Evolutionary conservation across 2,797 vertebrate genomes (phyloP), one percentile per base, ranked within the genome.

Genomic region (Sebastes hubbsi): DNA sequence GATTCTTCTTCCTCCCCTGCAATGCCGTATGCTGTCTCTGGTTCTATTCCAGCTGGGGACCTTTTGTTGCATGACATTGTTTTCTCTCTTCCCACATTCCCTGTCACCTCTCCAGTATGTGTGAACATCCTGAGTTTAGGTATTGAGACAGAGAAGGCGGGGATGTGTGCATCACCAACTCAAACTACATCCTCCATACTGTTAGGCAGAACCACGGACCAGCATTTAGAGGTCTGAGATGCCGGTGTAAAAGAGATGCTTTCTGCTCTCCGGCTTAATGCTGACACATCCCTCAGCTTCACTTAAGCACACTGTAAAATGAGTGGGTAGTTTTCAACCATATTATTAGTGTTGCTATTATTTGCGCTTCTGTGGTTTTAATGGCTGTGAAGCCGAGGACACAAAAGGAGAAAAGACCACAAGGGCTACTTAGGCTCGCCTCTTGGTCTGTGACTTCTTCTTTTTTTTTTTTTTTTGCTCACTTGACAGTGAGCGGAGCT

Each of bases 211-310:
- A 83, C 72, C 69, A 24, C 72, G 52, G 86, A 42, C 82, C 89
- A 84, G 77, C 88, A 92, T 93, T 93, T 85, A 92, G 80, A 85
- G 85, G 52, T 62, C 72, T 24, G 79, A 77, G 81, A 85, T 91
- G 87, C 81, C 84, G 46, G 75, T 62, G 79, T 81, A 93, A 93
- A 88, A 92, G 86, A 91, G 83, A 79, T 67, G 73, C 68, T 81
- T 93, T 89, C 87, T 91, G 84, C 75, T 88, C 56, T 80, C 64
- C 75, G 75, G 76, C 42, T 77, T 87, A 80, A 69, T 62, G 75
- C 87, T 84, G 81, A 84, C 83, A 67, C 82, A 77, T 82, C 81
- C 76, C 73, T 84, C 82, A 82, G 83, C 87, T 74, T 89, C 79
- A 90, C 75, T 87, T 84, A 78, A 86, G 78, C 87, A 78, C 65